These are phyloP conservation scores for Drosophila greeni DNA, from an alignment of 2,888 invertebrate species.

Conservation along the genomic window DNA sequence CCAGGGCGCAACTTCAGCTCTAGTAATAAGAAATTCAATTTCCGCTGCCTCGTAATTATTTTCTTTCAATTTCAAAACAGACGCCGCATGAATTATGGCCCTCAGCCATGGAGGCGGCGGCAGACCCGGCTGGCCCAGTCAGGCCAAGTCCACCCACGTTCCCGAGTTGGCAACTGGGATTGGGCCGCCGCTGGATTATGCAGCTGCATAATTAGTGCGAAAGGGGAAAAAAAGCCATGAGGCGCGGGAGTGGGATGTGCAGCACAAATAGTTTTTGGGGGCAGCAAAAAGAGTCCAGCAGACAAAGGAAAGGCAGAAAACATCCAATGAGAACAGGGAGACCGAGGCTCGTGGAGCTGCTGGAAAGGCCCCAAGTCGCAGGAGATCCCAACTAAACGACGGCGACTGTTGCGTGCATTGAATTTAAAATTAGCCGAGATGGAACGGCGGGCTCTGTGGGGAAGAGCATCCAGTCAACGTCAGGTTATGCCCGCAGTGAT, in stretches of 20 bases:
- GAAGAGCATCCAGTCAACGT: slow-evolving; percentile 31
- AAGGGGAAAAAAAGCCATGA: slow-evolving; percentile 14
- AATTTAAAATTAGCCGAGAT: slow-evolving; percentile 64
- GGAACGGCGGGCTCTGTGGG: slow-evolving; percentile 5
- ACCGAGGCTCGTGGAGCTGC: neutral
- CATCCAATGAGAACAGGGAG: slow-evolving; percentile 10
- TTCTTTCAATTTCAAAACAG: slow-evolving; percentile 73
- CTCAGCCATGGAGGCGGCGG: slow-evolving; percentile 47
- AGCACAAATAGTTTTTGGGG: slow-evolving; percentile 65
- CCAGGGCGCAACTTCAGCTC: slow-evolving; percentile 7
- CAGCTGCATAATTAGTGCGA: slow-evolving; percentile 68
- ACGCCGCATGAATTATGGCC: slow-evolving; percentile 67
- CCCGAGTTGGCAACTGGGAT: slow-evolving; percentile 41
- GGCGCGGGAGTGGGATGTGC: slow-evolving; percentile 43
- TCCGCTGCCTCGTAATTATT: slow-evolving; percentile 72
- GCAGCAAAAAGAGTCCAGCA: slow-evolving; percentile 46
- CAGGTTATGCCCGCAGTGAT: slow-evolving; percentile 42
- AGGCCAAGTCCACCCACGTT: slow-evolving; percentile 61
- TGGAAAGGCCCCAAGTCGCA: slow-evolving; percentile 5
- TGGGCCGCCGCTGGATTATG: slow-evolving; percentile 36
- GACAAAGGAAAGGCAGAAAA: slow-evolving; percentile 25
- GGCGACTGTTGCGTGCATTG: slow-evolving; percentile 68
- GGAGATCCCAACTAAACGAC: slow-evolving; percentile 55
- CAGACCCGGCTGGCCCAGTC: slow-evolving; percentile 26
- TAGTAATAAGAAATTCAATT: slow-evolving; percentile 72